Evolutionary conservation across 2,113 vertebrate genomes (phyloP), one percentile per base, ranked within the genome.

Genomic region (Lepisosteus osseus): DNA sequence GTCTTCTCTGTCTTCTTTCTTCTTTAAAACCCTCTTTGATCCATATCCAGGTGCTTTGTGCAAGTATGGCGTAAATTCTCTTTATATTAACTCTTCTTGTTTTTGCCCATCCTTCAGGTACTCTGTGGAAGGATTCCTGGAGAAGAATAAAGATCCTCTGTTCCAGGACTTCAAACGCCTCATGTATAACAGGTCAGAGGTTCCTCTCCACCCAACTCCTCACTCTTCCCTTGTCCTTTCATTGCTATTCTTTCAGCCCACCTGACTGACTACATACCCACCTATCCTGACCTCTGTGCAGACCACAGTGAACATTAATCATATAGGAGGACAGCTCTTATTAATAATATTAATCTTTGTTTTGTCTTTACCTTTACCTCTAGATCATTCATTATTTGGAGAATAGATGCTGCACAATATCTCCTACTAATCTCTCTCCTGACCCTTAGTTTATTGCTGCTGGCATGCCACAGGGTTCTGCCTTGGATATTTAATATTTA

Each of bases 121-220:
- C 82, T 96, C 93, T 0, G 94, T 95, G 45, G 95, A 96, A 69
- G 95, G 96, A 1, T 96, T 97, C 83, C 81, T 98, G 68, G 95
- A 98, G 78, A 98, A 97, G 89, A 98, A 98, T 90, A 94, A 96
- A 78, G 96, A 98, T 74, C 90, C 88, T 0, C 95, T 98, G 42
- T 97, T 97, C 88, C 96, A 98, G 75, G 96, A 98, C 78, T 96
- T 97, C 87, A 97, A 98, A 79, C 88, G 96, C 0, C 89, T 98
- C 70, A 88, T 97, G 86, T 98, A 90, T 80, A 95, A 95, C 91
- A 98, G 96, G 95, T 97, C 11, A 59, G 57, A 59, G 57, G 9
- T 13, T 6, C 14, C 56, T 51, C 12, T 7, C 17, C 70, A 13
- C 3, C 12, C 62, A n/a, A 14, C 44, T 9, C 45, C 4, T n/a